Evolutionary conservation across 2,888 invertebrate species (phyloP).

Genomic region (Eupsilia transversa): DNA sequence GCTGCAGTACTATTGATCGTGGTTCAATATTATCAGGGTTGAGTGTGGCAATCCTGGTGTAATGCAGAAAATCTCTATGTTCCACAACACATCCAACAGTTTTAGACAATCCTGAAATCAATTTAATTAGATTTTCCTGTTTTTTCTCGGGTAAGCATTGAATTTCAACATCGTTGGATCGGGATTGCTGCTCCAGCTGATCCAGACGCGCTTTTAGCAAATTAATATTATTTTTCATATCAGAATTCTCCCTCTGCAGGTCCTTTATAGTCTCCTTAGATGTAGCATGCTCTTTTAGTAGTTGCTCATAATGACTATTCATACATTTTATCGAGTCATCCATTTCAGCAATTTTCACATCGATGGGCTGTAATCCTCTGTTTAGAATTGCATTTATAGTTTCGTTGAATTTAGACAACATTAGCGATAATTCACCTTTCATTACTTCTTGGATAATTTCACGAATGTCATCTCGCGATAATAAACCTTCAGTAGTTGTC

Average conservation of each 20-base stretch:
- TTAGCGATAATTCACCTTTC: not conserved
- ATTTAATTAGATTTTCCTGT: not conserved
- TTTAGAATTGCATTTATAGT: not conserved
- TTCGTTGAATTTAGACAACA: conserved; percentile 1
- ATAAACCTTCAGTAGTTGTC: not conserved
- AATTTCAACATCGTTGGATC: not conserved
- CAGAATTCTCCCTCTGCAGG: not conserved
- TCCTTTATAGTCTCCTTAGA: conserved; percentile 8
- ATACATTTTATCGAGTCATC: not conserved
- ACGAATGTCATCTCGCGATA: not conserved
- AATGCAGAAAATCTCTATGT: not conserved
- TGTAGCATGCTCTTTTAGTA: not conserved
- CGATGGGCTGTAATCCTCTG: not conserved
- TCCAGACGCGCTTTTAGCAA: not conserved
- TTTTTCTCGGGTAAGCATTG: not conserved
- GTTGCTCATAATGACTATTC: not conserved
- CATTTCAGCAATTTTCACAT: conserved; percentile 2
- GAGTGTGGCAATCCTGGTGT: not conserved
- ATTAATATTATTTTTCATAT: not conserved
- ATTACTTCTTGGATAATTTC: conserved; percentile 2
- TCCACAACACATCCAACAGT: not conserved
- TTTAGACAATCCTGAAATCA: not conserved
- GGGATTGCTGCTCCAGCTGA: not conserved
- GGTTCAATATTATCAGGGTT: not conserved
- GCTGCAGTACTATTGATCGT: not conserved